Evolutionary conservation across 2,113 vertebrate genomes (phyloP).

Genomic region (Dolichotis patagonum): DNA sequence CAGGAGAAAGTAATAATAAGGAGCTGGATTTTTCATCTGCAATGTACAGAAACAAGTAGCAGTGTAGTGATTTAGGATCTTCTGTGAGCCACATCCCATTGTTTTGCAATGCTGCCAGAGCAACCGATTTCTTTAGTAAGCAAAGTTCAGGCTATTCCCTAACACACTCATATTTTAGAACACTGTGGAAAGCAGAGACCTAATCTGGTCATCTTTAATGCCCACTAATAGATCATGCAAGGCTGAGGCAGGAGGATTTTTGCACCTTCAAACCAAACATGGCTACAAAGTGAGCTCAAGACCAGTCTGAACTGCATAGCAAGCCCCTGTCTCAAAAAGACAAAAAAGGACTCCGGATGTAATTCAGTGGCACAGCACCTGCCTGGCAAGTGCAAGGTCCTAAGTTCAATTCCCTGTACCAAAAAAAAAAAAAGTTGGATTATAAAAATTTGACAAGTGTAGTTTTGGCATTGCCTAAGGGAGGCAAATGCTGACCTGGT

Average conservation of each 20-base stretch:
- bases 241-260: too few species aligned
- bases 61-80: neutral
- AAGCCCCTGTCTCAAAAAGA: too few species aligned
- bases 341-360: too few species aligned
- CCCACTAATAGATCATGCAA: neutral
- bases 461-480: neutral
- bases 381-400: too few species aligned
- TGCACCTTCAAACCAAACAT: too few species aligned
- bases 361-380: too few species aligned
- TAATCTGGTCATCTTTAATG: neutral
- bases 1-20: slow-evolving; percentile 1
- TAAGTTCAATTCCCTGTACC: too few species aligned
- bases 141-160: neutral
- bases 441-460: neutral
- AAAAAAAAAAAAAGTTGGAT: neutral
- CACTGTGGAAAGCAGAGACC: neutral
- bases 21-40: neutral
- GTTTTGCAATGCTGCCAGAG: slow-evolving; percentile 12
- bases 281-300: too few species aligned
- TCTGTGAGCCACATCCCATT: neutral
- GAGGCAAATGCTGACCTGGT: neutral
- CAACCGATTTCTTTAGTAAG: neutral
- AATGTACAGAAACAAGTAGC: slow-evolving; percentile 15
- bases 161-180: neutral
- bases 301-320: too few species aligned